Evolutionary conservation across 37 sponge, comb jelly and placozoan genomes (phyloP), one percentile per base, ranked within the genome.

Genomic region (Haliclona indistincta): DNA sequence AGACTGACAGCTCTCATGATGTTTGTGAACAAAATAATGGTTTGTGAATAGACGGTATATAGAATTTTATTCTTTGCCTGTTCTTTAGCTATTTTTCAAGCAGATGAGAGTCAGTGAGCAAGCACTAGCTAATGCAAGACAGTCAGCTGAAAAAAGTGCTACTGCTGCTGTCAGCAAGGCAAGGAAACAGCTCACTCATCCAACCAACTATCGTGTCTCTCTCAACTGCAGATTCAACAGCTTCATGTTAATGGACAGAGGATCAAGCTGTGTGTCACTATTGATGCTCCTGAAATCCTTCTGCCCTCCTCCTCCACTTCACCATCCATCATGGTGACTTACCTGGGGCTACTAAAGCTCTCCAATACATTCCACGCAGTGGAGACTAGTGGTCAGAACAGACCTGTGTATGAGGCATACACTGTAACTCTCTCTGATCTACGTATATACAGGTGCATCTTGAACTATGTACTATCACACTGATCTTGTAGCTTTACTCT

Each of bases 281-380:
- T 93, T 2, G 62, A 78, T 49, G 86, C 86, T 39, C 89, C 94
- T n/a, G 74, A 71, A 33, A 49, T 93, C 17, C 26, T 45, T 2
- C 35, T 93, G 23, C 89, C 89, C 26, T 61, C 81, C n/a, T 47
- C 45, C 15, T 78, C 83, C 23, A 35, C 40, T n/a, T 83, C 88
- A 11, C 0, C 25, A 10, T 68, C 81, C 7, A 67, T 78, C 64
- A 47, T 93, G 38, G 71, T 84, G 37, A 49, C 64, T 3, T 75
- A 88, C 54, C 74, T 93, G 8, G 89, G 89, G 2, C 39, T 74
- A 23, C 51, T 93, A 5, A 32, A 32, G 0, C 66, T 88, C 47
- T 51, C 67, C 20, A 92, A 92, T 58, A 54, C 77, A 35, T 92
- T 92, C 51, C 78, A 63, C 34, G 49, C 70, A n/a, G 40, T 64